Conservation (phyloP, 2,888 invertebrate genomes). For the Leptinotarsa peninsularis region DNA sequence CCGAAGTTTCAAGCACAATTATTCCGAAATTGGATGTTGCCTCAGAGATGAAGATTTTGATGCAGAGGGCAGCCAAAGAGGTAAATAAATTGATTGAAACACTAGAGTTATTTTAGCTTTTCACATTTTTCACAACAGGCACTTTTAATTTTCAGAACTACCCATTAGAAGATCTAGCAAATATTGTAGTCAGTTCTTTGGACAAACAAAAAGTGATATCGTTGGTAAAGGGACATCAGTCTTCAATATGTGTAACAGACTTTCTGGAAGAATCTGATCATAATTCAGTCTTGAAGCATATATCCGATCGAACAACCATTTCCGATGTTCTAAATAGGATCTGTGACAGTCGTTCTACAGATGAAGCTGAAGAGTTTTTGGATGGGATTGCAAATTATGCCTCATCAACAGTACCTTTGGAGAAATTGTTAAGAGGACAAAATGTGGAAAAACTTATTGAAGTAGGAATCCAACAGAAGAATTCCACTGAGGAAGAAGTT, state of each 20-base stretch:
- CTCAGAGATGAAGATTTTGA: slow-evolving; percentile 40
- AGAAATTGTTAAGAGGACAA: slow-evolving; percentile 30
- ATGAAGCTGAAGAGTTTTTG: slow-evolving; percentile 21
- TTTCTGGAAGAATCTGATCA: slow-evolving; percentile 36
- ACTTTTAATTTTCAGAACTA: slow-evolving; percentile 34
- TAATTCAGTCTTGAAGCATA: slow-evolving; percentile 32
- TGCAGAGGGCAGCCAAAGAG: slow-evolving; percentile 46
- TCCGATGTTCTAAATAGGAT: slow-evolving; percentile 36
- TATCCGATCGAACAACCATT: slow-evolving; percentile 35
- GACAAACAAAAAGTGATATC: slow-evolving; percentile 39
- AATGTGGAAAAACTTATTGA: slow-evolving; percentile 44
- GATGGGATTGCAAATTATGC: slow-evolving; percentile 20
- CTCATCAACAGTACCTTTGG: slow-evolving; percentile 22
- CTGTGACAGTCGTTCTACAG: slow-evolving; percentile 13
- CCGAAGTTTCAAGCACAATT: background rate
- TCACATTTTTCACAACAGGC: background rate
- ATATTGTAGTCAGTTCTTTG: slow-evolving; percentile 35
- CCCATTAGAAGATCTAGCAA: slow-evolving; percentile 39
- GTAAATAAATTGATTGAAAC: slow-evolving; percentile 30
- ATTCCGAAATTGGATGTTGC: slow-evolving; percentile 26
- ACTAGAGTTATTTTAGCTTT: too few species aligned
- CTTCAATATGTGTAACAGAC: slow-evolving; percentile 39
- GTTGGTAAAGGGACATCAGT: slow-evolving; percentile 36
- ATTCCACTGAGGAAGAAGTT: slow-evolving; percentile 44
- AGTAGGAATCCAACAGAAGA: slow-evolving; percentile 42